Evolutionary conservation across 2,797 vertebrate genomes (phyloP).

Genomic region (Hypotaenidia philippensis): DNA sequence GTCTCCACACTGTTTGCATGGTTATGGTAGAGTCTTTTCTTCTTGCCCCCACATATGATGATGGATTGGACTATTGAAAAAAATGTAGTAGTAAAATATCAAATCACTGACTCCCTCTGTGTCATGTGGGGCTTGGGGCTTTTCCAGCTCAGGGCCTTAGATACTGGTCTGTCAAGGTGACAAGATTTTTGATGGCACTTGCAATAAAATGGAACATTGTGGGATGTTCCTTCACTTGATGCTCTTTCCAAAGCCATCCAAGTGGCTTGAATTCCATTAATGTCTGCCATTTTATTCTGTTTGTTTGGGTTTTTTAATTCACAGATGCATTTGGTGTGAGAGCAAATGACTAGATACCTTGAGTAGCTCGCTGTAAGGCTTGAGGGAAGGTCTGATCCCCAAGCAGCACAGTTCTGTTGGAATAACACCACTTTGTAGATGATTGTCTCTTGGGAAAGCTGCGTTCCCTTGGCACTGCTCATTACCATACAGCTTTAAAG

Average conservation of each 20-base stretch:
- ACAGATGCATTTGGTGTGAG: not conserved
- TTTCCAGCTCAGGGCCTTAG: not conserved
- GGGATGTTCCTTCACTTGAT: not conserved
- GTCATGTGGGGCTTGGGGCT: not conserved
- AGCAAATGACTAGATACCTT: not conserved
- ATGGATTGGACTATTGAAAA: not conserved
- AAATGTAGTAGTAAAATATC: not conserved
- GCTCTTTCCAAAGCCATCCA: not conserved
- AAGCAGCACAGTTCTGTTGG: not conserved
- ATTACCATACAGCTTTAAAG: rapidly evolving
- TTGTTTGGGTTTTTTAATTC: not conserved
- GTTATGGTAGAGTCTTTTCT: not conserved
- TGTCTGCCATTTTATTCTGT: not conserved
- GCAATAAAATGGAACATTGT: slow-evolving; percentile 1
- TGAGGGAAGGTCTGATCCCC: not conserved
- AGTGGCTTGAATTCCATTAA: not conserved
- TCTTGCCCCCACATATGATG: not conserved
- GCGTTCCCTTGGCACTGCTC: not conserved
- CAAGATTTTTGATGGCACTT: not conserved
- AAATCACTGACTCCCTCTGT: not conserved
- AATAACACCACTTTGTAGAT: not conserved
- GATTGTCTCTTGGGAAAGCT: not conserved
- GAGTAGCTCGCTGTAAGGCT: not conserved
- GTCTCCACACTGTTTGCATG: not conserved
- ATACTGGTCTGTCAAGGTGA: not conserved